phyloP scores from a whole-genome alignment of 64 coral and sea anemone species.

The Pocillopora verrucosa region DNA sequence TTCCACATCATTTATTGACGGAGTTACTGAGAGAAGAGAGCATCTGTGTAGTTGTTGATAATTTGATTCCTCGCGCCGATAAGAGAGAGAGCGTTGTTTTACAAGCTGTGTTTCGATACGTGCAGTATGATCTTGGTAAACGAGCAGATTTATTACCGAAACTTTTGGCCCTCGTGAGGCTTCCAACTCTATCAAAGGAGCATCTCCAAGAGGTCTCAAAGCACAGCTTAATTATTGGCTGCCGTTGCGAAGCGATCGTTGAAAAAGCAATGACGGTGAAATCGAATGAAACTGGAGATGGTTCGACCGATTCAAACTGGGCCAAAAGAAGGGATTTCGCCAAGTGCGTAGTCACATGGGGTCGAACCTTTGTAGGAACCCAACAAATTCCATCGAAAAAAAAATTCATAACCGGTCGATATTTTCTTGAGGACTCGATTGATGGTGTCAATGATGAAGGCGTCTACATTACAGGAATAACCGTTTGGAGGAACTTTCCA shows the following conservation, averaged over 20 bases:
- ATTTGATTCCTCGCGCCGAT: conserved; percentile 47
- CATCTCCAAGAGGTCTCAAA: conserved; percentile 35
- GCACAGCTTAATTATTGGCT: background rate
- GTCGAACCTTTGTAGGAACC: conserved; percentile 21
- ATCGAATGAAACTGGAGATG: background rate
- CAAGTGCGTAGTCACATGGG: conserved; percentile 33
- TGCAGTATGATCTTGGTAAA: conserved; percentile 46
- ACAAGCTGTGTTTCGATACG: conserved; percentile 46
- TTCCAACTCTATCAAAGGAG: conserved; percentile 41
- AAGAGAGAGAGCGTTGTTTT: conserved; percentile 62
- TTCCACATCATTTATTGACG: conserved; percentile 23
- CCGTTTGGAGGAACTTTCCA: conserved; percentile 56
- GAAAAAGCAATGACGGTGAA: background rate
- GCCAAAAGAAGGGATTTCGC: conserved; percentile 55
- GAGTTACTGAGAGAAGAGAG: conserved; percentile 47
- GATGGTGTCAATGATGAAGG: background rate
- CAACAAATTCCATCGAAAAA: background rate
- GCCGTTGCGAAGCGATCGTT: conserved; percentile 13
- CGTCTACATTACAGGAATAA: conserved; percentile 66
- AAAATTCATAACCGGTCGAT: conserved; percentile 33
- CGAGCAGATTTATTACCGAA: conserved; percentile 12
- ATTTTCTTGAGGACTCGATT: background rate
- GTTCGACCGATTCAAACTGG: background rate
- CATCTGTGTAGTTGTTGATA: conserved; percentile 38
- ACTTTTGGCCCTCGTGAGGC: conserved; percentile 54